Conservation (phyloP, 1,140 invertebrate genomes). For the Protaetia brevitarsis region DNA sequence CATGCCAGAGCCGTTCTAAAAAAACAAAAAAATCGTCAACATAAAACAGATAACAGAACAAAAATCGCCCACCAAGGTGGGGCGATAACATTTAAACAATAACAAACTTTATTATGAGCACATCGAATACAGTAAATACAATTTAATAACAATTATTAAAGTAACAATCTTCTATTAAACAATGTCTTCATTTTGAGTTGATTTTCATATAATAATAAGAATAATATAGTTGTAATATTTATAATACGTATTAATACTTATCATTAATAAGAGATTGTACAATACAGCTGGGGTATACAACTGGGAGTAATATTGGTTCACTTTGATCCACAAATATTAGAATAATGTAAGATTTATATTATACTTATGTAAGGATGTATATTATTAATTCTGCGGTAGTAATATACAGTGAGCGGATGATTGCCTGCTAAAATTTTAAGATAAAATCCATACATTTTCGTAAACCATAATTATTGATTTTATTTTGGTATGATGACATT, state of each 20-base stretch:
- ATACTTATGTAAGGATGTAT: too few species aligned
- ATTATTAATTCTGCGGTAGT: not conserved
- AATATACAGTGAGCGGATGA: too few species aligned
- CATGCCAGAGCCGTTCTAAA: conserved; percentile 76
- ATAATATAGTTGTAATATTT: too few species aligned
- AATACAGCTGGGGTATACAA: conserved; percentile 11
- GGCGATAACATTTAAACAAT: conserved; percentile 2
- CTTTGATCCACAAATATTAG: not conserved
- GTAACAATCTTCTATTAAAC: too few species aligned
- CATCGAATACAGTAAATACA: too few species aligned
- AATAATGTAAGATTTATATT: not conserved
- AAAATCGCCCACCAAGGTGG: conserved; percentile 37
- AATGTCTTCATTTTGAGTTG: too few species aligned
- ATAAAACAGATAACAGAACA: conserved; percentile 47
- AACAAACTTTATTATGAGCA: conserved; percentile 12
- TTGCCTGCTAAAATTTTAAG: too few species aligned
- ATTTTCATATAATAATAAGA: too few species aligned
- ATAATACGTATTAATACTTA: not conserved
- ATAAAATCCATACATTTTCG: too few species aligned
- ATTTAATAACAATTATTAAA: too few species aligned
- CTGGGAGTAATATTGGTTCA: not conserved
- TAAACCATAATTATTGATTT: too few species aligned
- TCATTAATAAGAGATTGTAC: conserved; percentile 11
- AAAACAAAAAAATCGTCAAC: conserved; percentile 61
- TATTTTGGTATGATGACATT: too few species aligned